phyloP scores from a whole-genome alignment of 2,113 vertebrate genomes.

The Nestor notabilis region DNA sequence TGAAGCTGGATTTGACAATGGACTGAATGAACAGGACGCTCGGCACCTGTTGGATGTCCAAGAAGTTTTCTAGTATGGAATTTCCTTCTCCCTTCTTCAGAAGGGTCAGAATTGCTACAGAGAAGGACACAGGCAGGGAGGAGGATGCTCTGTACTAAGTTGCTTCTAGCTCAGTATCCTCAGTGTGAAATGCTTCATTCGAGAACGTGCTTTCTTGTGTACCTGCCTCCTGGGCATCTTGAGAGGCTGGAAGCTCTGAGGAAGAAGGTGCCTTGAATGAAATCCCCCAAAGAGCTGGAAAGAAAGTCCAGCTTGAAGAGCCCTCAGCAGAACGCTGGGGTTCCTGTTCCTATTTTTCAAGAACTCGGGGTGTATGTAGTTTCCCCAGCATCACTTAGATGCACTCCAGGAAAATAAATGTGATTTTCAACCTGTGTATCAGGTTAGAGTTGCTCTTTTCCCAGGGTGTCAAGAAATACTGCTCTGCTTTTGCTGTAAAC shows the following conservation, averaged over 20 bases:
- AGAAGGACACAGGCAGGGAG: not conserved
- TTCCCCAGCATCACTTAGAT: not conserved
- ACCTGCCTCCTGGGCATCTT: not conserved
- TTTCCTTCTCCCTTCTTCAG: not conserved
- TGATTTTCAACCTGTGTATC: not conserved
- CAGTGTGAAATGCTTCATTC: not conserved
- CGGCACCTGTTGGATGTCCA: fast-evolving
- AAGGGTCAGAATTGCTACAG: not conserved
- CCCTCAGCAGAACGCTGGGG: not conserved
- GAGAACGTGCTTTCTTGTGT: not conserved
- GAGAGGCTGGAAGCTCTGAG: not conserved
- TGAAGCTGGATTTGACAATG: not conserved
- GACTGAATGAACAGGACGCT: fast-evolving
- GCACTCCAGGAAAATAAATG: not conserved
- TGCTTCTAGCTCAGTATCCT: not conserved
- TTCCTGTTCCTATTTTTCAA: not conserved
- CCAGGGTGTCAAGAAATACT: not conserved
- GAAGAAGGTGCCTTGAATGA: not conserved
- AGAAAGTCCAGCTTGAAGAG: not conserved
- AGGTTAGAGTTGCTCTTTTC: not conserved
- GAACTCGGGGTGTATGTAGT: fast-evolving
- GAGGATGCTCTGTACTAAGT: not conserved
- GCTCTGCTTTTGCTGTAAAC: not conserved
- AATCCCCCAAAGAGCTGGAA: not conserved
- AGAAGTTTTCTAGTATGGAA: not conserved